Percentiles rank a stretch among this genome's conserved stretches.
These are phyloP conservation scores for Homalodisca vitripennis DNA, from an alignment of 1,140 invertebrate species.

Conservation along the genomic window DNA sequence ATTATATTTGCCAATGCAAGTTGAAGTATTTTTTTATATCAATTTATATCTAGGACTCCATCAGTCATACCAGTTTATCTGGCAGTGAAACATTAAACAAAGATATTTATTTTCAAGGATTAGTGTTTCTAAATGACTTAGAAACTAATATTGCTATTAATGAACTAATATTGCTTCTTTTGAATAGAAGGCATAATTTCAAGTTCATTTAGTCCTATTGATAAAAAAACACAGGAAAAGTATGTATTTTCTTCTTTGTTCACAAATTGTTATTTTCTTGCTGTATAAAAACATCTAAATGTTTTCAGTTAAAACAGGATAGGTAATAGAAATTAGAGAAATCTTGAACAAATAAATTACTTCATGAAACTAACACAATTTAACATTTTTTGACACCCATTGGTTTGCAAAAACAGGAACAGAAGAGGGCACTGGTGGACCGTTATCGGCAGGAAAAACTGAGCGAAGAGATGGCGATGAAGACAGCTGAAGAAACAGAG, in stretches of 20 bases:
- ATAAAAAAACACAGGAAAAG: no score
- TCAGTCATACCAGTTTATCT: no score
- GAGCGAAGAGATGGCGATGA: slow-evolving; percentile 1
- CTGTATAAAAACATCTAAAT: not conserved
- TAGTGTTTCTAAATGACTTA: no score
- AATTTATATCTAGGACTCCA: no score
- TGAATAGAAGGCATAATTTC: no score
- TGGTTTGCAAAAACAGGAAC: not conserved
- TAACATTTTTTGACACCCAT: not conserved
- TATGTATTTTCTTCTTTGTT: not conserved
- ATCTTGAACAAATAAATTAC: not conserved
- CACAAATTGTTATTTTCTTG: not conserved
- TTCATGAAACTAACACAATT: not conserved
- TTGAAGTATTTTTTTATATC: no score
- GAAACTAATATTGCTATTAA: no score
- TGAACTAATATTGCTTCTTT: no score
- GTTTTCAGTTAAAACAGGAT: not conserved
- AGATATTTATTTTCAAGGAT: no score
- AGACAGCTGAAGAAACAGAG: slow-evolving; percentile 18
- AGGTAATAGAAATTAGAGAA: not conserved
- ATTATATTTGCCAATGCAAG: no score
- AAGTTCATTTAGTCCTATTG: no score
- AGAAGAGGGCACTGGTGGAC: slow-evolving; percentile 12
- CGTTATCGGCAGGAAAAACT: slow-evolving; percentile 14
- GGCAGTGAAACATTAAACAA: no score